A percentile compares a stretch with the other conserved stretches of the same genome.
phyloP scores from a whole-genome alignment of 64 coral and sea anemone species.

The Hydrozoanthus tunicans region DNA sequence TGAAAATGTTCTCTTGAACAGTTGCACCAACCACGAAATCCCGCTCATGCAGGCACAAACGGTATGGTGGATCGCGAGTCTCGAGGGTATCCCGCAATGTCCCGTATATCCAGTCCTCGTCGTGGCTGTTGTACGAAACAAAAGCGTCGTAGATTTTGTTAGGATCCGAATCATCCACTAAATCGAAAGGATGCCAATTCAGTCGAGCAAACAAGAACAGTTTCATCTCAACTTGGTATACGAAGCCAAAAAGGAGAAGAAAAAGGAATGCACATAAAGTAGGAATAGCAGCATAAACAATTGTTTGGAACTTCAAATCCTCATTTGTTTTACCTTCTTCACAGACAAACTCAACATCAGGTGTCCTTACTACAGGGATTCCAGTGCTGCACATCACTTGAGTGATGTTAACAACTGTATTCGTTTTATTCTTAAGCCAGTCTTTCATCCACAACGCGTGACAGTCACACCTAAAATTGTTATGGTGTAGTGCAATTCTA shows the following conservation, averaged over 20 bases:
- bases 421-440: conserved; percentile 51
- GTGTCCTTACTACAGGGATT: conserved; percentile 26
- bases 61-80: conserved; percentile 67
- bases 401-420: conserved; percentile 20
- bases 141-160: conserved; percentile 49
- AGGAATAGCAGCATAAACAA: not conserved
- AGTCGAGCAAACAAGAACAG: not conserved
- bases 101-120: conserved; percentile 61
- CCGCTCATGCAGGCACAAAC: conserved; percentile 68
- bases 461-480: conserved; percentile 76
- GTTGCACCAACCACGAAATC: conserved; percentile 67
- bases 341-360: conserved; percentile 64
- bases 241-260: not conserved
- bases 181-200: conserved; percentile 7
- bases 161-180: not conserved
- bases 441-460: conserved; percentile 56
- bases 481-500: conserved; percentile 38
- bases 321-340: not conserved
- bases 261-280: not conserved
- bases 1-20: conserved; percentile 74
- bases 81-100: conserved; percentile 59
- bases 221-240: not conserved
- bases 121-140: conserved; percentile 69
- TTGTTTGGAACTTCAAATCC: not conserved
- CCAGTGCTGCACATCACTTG: conserved; percentile 65